A percentile compares a stretch with the other conserved stretches of the same genome.
These are phyloP conservation scores for Thunnus maccoyii DNA, from an alignment of 2,113 vertebrate genomes.

Conservation along the genomic window DNA sequence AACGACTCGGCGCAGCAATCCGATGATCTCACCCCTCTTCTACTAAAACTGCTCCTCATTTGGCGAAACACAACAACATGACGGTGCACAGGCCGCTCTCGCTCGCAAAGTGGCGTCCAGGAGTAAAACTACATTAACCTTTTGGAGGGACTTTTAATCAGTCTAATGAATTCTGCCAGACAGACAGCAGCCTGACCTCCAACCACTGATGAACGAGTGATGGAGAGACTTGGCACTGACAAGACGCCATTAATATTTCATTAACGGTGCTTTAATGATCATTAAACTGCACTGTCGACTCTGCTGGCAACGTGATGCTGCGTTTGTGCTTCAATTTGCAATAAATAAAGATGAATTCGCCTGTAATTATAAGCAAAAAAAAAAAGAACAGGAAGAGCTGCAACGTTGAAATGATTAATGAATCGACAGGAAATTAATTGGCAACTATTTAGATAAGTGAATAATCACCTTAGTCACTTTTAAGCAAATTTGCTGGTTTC, in stretches of 20 bases:
- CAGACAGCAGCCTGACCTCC: constrained; percentile 65
- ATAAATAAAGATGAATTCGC: constrained; percentile 25
- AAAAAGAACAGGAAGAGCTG: no score
- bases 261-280: constrained; percentile 61
- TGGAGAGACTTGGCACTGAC: constrained; percentile 60
- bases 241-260: constrained; percentile 70
- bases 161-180: constrained; percentile 66
- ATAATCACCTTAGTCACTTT: no score
- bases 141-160: constrained; percentile 66
- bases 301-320: constrained; percentile 43
- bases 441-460: no score
- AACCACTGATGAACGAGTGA: constrained; percentile 63
- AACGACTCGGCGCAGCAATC: background rate
- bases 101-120: background rate
- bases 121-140: constrained; percentile 61
- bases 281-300: constrained; percentile 59
- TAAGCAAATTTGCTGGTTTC: no score
- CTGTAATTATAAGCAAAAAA: no score
- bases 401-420: no score
- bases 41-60: background rate
- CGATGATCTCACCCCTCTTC: no score
- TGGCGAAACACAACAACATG: background rate
- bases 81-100: background rate
- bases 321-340: constrained; percentile 14
- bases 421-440: no score